A percentile compares a stretch with the other conserved stretches of the same genome.
Conservation (phyloP, 2,797 vertebrate species). For the Chromobotia macracanthus region DNA sequence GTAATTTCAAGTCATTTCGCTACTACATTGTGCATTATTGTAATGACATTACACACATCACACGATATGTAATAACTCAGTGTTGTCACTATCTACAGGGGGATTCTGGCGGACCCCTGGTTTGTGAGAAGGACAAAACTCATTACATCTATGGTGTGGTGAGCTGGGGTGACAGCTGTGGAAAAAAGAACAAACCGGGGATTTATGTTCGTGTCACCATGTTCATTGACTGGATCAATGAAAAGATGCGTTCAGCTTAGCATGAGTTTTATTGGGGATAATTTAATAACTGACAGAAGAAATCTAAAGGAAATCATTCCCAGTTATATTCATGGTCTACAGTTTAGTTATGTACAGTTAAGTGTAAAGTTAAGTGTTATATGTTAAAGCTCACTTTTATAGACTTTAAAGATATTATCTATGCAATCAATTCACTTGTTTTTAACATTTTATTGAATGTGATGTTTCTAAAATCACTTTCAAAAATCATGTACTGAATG, state of each 20-base stretch:
- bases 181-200: slow-evolving; percentile 81
- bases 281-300: not conserved
- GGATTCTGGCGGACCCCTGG: slow-evolving; percentile 87
- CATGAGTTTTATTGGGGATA: slow-evolving; percentile 31
- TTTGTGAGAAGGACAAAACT: slow-evolving; percentile 74
- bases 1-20: too few species aligned
- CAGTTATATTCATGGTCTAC: not conserved
- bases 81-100: slow-evolving; percentile 71
- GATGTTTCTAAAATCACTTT: too few species aligned
- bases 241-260: slow-evolving; percentile 59
- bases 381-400: too few species aligned
- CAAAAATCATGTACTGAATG: too few species aligned
- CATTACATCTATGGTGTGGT: slow-evolving; percentile 81
- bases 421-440: too few species aligned
- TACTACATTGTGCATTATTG: not conserved
- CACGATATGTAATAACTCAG: not conserved
- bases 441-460: too few species aligned
- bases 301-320: not conserved
- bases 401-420: too few species aligned
- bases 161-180: slow-evolving; percentile 86
- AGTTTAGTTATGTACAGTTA: not conserved
- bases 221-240: slow-evolving; percentile 81
- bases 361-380: too few species aligned
- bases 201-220: slow-evolving; percentile 81
- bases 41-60: not conserved